phyloP scores from a whole-genome alignment of 2,113 vertebrate genomes.

The Lagopus leucura region DNA sequence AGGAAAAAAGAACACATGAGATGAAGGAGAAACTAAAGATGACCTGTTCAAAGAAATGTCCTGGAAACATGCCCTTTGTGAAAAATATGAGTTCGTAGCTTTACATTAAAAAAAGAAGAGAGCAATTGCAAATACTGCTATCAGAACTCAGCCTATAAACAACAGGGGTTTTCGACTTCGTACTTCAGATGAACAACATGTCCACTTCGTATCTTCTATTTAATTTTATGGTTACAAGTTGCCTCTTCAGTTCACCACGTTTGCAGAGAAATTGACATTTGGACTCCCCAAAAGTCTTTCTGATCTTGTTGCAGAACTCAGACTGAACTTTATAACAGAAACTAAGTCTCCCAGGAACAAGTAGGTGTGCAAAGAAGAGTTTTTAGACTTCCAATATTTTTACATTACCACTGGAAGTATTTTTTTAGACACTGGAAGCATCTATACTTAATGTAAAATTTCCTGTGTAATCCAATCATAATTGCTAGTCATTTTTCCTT shows the following conservation, averaged over 20 bases:
- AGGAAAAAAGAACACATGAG: not conserved
- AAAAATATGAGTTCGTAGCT: not conserved
- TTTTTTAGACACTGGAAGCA: not conserved
- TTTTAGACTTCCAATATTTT: not conserved
- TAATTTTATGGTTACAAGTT: not conserved
- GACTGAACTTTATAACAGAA: not conserved
- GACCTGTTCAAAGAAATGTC: not conserved
- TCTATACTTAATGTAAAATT: not conserved
- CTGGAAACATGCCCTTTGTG: not conserved
- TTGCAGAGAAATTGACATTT: not conserved
- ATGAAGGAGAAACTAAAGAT: not conserved
- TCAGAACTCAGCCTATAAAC: not conserved
- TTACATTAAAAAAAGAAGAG: not conserved
- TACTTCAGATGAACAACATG: not conserved
- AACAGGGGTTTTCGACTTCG: not conserved
- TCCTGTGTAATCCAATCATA: not conserved
- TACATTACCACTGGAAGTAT: not conserved
- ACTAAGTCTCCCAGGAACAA: not conserved
- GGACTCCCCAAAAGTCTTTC: not conserved
- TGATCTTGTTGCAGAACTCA: not conserved
- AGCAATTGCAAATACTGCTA: not conserved
- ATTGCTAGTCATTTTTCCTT: not conserved
- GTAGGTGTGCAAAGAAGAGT: not conserved
- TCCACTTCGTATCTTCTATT: not conserved
- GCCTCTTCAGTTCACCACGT: not conserved